Percentiles rank a stretch among this genome's conserved stretches.
Conservation (phyloP, 2,113 vertebrate species). For the Tenrec ecaudatus region DNA sequence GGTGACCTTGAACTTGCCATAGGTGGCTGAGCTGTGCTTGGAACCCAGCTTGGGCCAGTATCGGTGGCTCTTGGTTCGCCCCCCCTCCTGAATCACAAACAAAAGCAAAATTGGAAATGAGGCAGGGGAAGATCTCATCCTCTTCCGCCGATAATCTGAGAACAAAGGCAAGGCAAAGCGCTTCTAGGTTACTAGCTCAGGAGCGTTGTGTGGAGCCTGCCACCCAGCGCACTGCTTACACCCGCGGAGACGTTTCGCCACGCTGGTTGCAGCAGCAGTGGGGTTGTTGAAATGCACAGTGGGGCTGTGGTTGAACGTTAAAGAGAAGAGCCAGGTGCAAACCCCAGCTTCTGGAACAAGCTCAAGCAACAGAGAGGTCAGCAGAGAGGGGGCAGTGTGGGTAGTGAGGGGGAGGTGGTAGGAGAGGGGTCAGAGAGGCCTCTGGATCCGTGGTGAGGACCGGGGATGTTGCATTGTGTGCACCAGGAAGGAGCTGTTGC, state of each 20-base stretch:
- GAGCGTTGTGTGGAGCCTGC: neutral
- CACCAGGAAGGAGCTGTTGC: neutral
- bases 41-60: conserved; percentile 93
- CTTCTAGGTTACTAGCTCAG: neutral
- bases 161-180: too few species aligned
- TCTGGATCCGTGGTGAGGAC: rapidly evolving
- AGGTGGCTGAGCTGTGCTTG: conserved; percentile 92
- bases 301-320: neutral
- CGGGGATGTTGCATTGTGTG: neutral
- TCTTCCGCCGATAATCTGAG: neutral
- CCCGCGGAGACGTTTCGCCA: too few species aligned
- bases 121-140: neutral
- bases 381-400: neutral
- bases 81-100: conserved; percentile 87
- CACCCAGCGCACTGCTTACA: too few species aligned
- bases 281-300: neutral
- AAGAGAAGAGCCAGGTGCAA: neutral
- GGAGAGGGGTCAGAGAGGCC: neutral
- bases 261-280: too few species aligned
- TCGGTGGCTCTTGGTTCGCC: conserved; percentile 91
- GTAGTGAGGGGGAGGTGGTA: rapidly evolving
- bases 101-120: conserved; percentile 56
- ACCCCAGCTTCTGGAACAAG: neutral
- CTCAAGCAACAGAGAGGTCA: neutral
- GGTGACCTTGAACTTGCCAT: conserved; percentile 93